Percentiles rank a stretch among this genome's conserved stretches.
Evolutionary conservation across 2,113 vertebrate genomes (phyloP).

Genomic region (Passerina amoena): DNA sequence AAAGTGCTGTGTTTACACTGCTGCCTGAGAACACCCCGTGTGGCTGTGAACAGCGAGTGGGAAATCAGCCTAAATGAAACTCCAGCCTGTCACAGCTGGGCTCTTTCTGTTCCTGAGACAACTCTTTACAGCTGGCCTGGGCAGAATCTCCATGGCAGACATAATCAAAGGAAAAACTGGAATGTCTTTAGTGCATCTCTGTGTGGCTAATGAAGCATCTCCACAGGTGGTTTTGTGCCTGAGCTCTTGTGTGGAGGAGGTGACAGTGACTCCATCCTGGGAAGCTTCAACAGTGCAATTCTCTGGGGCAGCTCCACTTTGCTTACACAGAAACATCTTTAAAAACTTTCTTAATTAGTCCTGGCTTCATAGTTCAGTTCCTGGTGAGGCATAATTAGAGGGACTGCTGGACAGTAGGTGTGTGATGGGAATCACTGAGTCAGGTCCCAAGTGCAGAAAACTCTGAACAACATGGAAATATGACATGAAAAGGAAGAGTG

Average conservation of each 20-base stretch:
- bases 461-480: background rate
- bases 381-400: background rate
- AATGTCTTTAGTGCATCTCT: background rate
- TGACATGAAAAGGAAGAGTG: background rate
- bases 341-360: background rate
- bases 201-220: background rate
- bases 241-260: background rate
- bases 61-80: background rate
- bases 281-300: background rate
- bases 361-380: background rate
- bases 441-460: background rate
- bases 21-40: background rate
- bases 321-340: background rate
- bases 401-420: background rate
- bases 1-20: background rate
- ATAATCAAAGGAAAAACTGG: background rate
- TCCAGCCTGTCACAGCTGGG: background rate
- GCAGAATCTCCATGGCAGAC: background rate
- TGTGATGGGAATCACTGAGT: background rate
- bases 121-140: background rate
- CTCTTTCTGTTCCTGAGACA: background rate
- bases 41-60: background rate
- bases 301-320: background rate
- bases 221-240: fast-evolving
- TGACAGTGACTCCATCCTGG: background rate